Conservation (phyloP, 2,113 vertebrate species). For the Notarius quadriscutis region DNA sequence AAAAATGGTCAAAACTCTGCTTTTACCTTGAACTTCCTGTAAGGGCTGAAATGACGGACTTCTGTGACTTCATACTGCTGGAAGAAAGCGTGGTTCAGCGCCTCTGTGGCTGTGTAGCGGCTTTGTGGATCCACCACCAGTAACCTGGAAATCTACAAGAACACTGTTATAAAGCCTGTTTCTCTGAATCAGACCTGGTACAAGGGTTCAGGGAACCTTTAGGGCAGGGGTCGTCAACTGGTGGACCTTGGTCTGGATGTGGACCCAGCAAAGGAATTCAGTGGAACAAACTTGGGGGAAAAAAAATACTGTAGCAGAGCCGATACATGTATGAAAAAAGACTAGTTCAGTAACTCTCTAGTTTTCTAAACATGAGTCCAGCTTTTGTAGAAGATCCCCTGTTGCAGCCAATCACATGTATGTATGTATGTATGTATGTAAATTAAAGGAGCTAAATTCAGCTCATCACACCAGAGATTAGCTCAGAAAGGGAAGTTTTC, state of each 20-base stretch:
- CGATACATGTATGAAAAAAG: too few relatives aligned
- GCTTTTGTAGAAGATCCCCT: too few relatives aligned
- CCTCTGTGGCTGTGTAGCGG: conserved; percentile 81
- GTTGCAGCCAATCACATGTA: too few relatives aligned
- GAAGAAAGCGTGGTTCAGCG: conserved; percentile 91
- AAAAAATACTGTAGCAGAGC: neutral
- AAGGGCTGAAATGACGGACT: conserved; percentile 81
- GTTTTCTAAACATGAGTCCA: too few relatives aligned
- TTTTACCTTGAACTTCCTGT: conserved; percentile 90
- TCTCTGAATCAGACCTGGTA: neutral
- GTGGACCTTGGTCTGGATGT: neutral
- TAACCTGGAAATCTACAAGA: conserved; percentile 84
- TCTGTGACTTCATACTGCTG: conserved; percentile 83
- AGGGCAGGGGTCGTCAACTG: neutral
- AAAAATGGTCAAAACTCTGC: neutral
- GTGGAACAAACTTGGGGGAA: too few relatives aligned
- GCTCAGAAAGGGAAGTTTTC: too few relatives aligned
- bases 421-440: too few relatives aligned
- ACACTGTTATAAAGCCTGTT: neutral
- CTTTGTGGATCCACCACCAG: conserved; percentile 83
- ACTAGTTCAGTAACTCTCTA: too few relatives aligned
- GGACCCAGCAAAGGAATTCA: neutral
- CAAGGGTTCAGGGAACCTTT: neutral
- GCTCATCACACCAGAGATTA: neutral
- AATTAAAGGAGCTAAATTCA: neutral